Evolutionary conservation across 2,797 vertebrate species (phyloP).

Genomic region (Catharus ustulatus): DNA sequence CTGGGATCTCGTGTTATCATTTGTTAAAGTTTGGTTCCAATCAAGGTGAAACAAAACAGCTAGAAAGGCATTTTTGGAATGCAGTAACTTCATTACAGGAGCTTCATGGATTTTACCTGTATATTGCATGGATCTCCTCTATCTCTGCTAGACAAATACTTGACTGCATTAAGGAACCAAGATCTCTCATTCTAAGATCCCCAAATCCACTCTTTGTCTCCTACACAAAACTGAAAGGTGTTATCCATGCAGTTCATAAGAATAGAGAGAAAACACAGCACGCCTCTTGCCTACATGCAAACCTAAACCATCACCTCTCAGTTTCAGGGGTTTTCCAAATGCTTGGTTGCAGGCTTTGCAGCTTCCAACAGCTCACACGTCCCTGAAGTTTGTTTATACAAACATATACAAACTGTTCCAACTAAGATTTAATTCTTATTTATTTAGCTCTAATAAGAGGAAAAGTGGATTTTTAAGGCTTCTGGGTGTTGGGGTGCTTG

Average conservation of each 20-base stretch:
- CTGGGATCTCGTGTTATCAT: neutral
- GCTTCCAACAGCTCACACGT: neutral
- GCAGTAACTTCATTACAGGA: neutral
- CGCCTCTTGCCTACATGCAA: rapidly evolving
- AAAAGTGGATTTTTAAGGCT: neutral
- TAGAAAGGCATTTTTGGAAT: neutral
- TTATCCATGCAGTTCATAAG: neutral
- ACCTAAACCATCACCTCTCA: neutral
- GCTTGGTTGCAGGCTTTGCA: neutral
- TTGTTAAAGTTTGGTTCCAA: neutral
- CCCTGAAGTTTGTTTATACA: neutral
- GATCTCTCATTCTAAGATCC: neutral
- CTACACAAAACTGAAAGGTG: neutral
- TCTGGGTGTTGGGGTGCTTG: neutral
- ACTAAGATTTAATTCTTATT: neutral
- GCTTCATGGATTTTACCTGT: neutral
- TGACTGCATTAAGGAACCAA: neutral
- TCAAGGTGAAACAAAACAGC: neutral
- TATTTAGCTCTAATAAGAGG: neutral
- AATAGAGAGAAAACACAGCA: neutral
- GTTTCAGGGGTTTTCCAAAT: neutral
- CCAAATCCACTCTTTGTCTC: neutral
- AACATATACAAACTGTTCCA: neutral
- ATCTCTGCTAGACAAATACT: neutral
- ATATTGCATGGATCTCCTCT: neutral